A percentile compares a stretch with the other conserved stretches of the same genome.
phyloP scores from a whole-genome alignment of 2,888 invertebrate species.

The Pollenia angustigena region DNA sequence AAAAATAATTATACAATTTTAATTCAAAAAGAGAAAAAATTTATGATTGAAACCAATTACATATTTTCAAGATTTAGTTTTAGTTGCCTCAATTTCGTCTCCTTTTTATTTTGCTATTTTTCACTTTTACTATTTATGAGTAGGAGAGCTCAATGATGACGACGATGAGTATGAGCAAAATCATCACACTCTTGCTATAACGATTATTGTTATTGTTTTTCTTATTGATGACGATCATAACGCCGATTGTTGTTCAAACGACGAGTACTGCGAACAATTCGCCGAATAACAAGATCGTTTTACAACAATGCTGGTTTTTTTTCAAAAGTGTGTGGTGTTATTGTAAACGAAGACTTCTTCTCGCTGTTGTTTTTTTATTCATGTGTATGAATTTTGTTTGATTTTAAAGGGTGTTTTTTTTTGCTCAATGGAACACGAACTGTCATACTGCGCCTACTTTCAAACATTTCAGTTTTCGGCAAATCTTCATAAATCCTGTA shows the following conservation, averaged over 20 bases:
- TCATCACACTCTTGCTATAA: not conserved
- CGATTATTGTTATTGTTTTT: not conserved
- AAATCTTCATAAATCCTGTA: no score
- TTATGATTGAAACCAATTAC: no score
- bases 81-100: no score
- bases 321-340: not conserved
- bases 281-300: conserved; percentile 64
- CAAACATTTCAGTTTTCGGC: no score
- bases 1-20: no score
- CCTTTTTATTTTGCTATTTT: no score
- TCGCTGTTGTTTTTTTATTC: conserved; percentile 1
- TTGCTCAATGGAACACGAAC: no score
- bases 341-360: conserved; percentile 30
- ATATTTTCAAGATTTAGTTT: no score
- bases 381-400: not conserved
- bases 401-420: no score
- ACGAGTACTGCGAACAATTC: not conserved
- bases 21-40: no score
- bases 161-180: not conserved
- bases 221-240: conserved; percentile 9
- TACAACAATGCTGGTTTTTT: conserved; percentile 38
- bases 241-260: not conserved
- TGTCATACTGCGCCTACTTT: no score
- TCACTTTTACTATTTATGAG: no score
- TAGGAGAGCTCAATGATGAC: not conserved